These are phyloP conservation scores for Xyrauchen texanus DNA, from an alignment of 2,113 vertebrate genomes.

Conservation along the genomic window DNA sequence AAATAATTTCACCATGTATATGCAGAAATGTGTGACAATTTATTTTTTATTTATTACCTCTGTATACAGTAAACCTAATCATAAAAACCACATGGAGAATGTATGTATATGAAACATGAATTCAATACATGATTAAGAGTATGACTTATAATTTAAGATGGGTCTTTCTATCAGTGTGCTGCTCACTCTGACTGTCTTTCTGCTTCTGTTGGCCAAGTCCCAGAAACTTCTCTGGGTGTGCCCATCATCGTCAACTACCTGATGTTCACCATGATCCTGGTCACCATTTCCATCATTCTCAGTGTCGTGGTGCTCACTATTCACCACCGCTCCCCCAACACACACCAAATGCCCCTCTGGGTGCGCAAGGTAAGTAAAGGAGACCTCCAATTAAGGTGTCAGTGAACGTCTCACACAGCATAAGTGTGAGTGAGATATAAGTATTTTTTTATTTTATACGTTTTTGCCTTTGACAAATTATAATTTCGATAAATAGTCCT, in stretches of 20 bases:
- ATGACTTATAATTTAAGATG: constrained; percentile 74
- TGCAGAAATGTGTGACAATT: too few species aligned
- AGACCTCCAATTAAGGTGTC: background rate
- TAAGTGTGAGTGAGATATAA: too few species aligned
- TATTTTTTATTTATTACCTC: too few species aligned
- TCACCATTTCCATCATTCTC: constrained; percentile 89
- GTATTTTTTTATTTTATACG: too few species aligned
- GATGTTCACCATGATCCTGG: constrained; percentile 90
- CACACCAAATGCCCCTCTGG: constrained; percentile 87
- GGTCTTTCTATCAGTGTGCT: constrained; percentile 89
- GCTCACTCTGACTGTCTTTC: constrained; percentile 88
- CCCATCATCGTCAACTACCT: constrained; percentile 91
- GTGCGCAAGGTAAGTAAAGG: constrained; percentile 80
- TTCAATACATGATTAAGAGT: background rate
- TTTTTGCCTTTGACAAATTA: background rate
- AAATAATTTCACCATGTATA: too few species aligned
- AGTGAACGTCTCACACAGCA: background rate
- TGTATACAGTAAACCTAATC: background rate
- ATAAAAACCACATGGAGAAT: background rate
- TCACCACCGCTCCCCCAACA: constrained; percentile 87
- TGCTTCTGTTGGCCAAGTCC: constrained; percentile 88
- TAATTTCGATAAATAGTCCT: background rate
- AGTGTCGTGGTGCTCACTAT: constrained; percentile 89
- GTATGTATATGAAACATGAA: background rate
- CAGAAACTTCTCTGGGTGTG: constrained; percentile 85